These are phyloP conservation scores for Embidobia sp. DNA, from an alignment of 2,888 invertebrate species.

Conservation along the genomic window DNA sequence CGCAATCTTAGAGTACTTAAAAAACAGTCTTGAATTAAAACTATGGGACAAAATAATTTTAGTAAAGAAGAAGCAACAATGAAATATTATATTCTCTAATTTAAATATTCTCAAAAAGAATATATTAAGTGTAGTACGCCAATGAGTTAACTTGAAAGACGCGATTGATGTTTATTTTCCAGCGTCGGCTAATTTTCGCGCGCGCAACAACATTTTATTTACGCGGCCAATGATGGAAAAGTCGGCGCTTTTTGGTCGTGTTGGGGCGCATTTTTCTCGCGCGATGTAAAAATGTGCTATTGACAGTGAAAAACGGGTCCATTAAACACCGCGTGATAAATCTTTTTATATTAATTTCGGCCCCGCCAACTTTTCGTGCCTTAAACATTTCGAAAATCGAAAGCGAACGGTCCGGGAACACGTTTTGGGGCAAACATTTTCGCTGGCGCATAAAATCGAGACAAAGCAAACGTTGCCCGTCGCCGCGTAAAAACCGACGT, in stretches of 20 bases:
- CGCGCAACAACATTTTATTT: constrained; percentile 8
- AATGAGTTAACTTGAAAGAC: too few species aligned
- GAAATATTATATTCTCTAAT: too few species aligned
- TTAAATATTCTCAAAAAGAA: too few species aligned
- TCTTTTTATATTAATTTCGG: constrained; percentile 28
- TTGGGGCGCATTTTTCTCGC: constrained; percentile 23
- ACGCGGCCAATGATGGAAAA: constrained; percentile 11
- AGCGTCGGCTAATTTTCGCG: constrained; percentile 7
- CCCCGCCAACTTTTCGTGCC: too few species aligned
- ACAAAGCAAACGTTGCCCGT: constrained; percentile 11
- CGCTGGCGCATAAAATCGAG: too few species aligned
- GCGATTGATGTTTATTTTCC: constrained; percentile 4
- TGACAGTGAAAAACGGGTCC: constrained; percentile 38
- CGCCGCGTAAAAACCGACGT: constrained; percentile 6
- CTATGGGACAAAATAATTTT: too few species aligned
- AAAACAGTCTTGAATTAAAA: too few species aligned
- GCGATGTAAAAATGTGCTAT: constrained; percentile 34
- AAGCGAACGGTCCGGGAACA: too few species aligned
- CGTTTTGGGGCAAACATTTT: too few species aligned
- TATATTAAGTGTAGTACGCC: too few species aligned
- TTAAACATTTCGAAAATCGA: too few species aligned
- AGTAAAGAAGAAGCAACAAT: neutral
- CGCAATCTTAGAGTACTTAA: too few species aligned
- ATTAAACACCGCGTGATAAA: constrained; percentile 17
- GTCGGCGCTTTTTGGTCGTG: neutral